phyloP scores from a whole-genome alignment of 2,113 vertebrate genomes.

The Noturus placidus region DNA sequence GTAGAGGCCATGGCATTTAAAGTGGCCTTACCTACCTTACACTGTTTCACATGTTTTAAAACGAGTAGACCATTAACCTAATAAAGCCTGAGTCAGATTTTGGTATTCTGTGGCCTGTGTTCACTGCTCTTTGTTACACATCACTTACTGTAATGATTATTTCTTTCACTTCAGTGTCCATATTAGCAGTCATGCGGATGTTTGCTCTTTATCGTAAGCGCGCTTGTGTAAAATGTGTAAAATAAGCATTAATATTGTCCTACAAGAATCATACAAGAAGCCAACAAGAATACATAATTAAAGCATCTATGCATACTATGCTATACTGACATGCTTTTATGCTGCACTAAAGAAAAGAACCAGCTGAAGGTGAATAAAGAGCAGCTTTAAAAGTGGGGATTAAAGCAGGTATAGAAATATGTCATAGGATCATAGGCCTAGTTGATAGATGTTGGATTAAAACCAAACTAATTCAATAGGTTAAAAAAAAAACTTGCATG shows the following conservation, averaged over 20 bases:
- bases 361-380: not conserved
- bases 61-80: not conserved
- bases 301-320: not conserved
- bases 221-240: slow-evolving; percentile 30
- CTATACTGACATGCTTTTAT: not conserved
- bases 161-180: slow-evolving; percentile 46
- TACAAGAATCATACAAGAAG: not conserved
- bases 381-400: not conserved
- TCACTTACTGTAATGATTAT: slow-evolving; percentile 7
- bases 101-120: not conserved
- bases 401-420: not conserved
- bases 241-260: slow-evolving; percentile 6
- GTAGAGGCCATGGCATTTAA: not conserved
- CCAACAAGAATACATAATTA: not conserved
- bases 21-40: not conserved
- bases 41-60: not conserved
- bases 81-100: not conserved
- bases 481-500: not conserved
- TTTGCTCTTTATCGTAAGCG: slow-evolving; percentile 18
- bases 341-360: not conserved
- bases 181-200: slow-evolving; percentile 1
- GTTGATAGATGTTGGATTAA: not conserved
- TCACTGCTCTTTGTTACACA: slow-evolving; percentile 13
- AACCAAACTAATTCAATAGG: not conserved
- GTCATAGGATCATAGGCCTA: slow-evolving; percentile 32